Percentiles rank a stretch among this genome's conserved stretches.
These are phyloP conservation scores for Sipha maydis DNA, from an alignment of 2,888 invertebrate species.

Conservation along the genomic window DNA sequence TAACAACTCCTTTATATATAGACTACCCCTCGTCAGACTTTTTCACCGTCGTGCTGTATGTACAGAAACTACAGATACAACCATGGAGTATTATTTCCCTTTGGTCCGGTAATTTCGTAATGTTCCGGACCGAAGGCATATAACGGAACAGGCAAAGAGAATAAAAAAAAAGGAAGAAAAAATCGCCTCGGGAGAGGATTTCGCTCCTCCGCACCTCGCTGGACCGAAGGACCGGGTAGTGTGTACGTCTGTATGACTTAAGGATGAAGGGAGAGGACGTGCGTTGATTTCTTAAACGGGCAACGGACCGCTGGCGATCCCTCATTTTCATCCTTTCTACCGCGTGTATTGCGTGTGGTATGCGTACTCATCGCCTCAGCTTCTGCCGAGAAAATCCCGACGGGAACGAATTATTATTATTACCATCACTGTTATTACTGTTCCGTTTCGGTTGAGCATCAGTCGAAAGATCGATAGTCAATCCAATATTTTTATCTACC, in stretches of 20 bases:
- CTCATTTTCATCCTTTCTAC: conserved; percentile 34
- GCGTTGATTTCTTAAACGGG: conserved; percentile 56
- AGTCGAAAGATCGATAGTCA: background rate
- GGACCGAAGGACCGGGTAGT: background rate
- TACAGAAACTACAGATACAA: background rate
- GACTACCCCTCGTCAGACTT: background rate
- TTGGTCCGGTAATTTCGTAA: conserved; percentile 49
- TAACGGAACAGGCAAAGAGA: background rate
- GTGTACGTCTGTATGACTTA: too few relatives aligned
- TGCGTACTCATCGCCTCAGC: conserved; percentile 7
- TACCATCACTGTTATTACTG: background rate
- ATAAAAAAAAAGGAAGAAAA: background rate
- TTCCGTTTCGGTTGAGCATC: background rate
- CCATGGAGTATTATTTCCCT: conserved; percentile 13
- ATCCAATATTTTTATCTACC: background rate
- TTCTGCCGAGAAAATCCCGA: background rate
- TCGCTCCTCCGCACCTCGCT: background rate
- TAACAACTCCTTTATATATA: background rate
- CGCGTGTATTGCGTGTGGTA: conserved; percentile 1
- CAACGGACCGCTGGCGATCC: conserved; percentile 23
- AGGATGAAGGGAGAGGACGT: conserved; percentile 1
- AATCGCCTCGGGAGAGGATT: background rate
- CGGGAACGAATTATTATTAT: conserved; percentile 18
- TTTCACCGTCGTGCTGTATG: background rate
- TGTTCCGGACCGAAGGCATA: background rate